These are phyloP conservation scores for Indicator indicator DNA, from an alignment of 2,113 vertebrate genomes.

Conservation along the genomic window DNA sequence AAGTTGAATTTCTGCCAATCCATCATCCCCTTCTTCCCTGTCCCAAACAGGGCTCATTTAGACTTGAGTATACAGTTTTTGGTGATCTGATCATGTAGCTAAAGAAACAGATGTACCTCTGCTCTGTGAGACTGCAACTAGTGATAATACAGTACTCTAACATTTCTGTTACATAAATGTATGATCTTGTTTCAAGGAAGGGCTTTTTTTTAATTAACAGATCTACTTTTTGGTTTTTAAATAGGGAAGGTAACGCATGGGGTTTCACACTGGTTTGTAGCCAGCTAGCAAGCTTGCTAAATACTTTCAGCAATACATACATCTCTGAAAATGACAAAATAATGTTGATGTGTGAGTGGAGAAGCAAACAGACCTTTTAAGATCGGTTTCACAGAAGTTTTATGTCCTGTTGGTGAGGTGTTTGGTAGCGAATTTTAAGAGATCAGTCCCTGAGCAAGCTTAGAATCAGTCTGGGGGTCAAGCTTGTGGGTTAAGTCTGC, in stretches of 20 bases:
- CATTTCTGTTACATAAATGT: not conserved
- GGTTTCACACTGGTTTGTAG: not conserved
- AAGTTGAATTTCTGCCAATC: not conserved
- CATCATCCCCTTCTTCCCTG: rapidly evolving
- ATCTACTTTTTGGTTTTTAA: not conserved
- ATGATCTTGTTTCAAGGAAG: not conserved
- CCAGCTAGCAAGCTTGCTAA: not conserved
- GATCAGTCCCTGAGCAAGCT: not conserved
- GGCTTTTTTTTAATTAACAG: not conserved
- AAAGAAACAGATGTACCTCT: not conserved
- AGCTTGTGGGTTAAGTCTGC: not conserved
- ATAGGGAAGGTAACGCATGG: not conserved
- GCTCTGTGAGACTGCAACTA: not conserved
- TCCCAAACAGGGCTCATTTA: rapidly evolving
- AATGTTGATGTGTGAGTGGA: not conserved
- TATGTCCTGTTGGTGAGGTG: not conserved
- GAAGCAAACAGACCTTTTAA: not conserved
- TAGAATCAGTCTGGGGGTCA: not conserved
- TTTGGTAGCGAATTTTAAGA: not conserved
- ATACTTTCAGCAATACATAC: not conserved
- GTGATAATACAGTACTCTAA: not conserved
- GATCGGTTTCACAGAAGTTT: not conserved
- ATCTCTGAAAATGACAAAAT: not conserved
- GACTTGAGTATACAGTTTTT: not conserved
- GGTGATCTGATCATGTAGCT: not conserved